Evolutionary conservation across 2,113 vertebrate species (phyloP).

Genomic region (Coreoperca whiteheadi): DNA sequence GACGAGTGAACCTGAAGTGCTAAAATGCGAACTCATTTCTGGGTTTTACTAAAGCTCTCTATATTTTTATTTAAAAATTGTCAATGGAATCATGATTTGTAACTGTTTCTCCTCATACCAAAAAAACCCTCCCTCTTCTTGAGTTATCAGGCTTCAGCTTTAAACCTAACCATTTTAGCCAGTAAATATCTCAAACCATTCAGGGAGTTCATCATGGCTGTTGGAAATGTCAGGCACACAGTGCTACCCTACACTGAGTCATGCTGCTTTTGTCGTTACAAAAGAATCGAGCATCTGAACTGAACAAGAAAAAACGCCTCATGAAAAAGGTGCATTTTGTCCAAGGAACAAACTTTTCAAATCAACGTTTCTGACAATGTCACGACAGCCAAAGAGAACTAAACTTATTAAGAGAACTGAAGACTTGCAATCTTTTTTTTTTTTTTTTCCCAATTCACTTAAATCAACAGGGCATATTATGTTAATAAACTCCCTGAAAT

Average conservation of each 20-base stretch:
- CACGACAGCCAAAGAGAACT: background rate
- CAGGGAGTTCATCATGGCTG: slow-evolving; percentile 11
- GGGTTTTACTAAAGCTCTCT: too few relatives aligned
- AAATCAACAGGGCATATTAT: slow-evolving; percentile 18
- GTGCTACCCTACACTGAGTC: slow-evolving; percentile 34
- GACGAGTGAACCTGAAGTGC: too few relatives aligned
- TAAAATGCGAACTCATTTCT: too few relatives aligned
- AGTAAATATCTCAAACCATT: background rate
- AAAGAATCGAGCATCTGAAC: slow-evolving; percentile 16
- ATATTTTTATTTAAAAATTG: background rate
- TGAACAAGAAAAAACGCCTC: background rate
- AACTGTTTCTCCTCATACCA: background rate
- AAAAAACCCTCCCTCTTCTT: background rate
- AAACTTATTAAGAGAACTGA: background rate
- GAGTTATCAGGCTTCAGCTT: background rate
- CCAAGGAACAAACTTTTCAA: background rate
- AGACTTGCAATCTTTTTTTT: background rate
- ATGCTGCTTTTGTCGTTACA: slow-evolving; percentile 27
- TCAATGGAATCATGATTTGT: background rate
- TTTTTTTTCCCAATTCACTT: background rate
- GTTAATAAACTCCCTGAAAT: background rate
- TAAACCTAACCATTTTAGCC: background rate
- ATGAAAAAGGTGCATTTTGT: background rate
- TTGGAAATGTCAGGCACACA: slow-evolving; percentile 24
- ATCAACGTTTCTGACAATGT: background rate